These are phyloP conservation scores for Lasioglossum leucozonium DNA, from an alignment of 2,888 invertebrate species.

Conservation along the genomic window DNA sequence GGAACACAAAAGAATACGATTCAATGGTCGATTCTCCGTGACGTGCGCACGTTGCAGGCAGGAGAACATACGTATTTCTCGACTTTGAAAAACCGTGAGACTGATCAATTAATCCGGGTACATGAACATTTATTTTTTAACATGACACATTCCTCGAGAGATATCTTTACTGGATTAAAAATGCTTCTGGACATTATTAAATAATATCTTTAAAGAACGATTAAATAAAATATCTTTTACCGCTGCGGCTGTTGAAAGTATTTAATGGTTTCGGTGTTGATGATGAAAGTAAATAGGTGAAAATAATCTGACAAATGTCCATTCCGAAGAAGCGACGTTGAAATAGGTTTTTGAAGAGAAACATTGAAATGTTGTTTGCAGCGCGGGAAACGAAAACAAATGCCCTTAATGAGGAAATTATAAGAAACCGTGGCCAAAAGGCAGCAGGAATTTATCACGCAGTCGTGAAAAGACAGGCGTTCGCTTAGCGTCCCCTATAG, in stretches of 20 bases:
- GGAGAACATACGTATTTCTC: neutral
- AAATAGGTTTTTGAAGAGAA: neutral
- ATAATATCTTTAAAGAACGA: neutral
- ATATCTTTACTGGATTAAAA: neutral
- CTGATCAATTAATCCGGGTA: neutral
- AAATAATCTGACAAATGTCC: neutral
- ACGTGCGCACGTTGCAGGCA: neutral
- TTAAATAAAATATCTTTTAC: neutral
- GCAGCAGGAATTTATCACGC: constrained; percentile 12
- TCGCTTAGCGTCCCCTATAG: constrained; percentile 6
- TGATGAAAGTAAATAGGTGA: neutral
- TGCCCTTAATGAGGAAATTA: neutral
- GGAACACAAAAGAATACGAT: neutral
- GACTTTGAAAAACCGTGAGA: neutral
- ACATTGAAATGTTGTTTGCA: neutral
- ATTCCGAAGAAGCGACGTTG: neutral
- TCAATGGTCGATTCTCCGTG: neutral
- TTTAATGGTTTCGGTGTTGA: neutral
- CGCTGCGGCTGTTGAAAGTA: neutral
- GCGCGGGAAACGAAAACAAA: neutral
- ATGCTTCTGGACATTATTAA: neutral
- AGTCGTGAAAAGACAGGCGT: constrained; percentile 10
- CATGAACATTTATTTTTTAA: neutral
- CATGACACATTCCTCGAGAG: neutral
- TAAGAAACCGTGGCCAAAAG: neutral